phyloP scores from a whole-genome alignment of 2,797 vertebrate genomes.

The Poecilia wingei region DNA sequence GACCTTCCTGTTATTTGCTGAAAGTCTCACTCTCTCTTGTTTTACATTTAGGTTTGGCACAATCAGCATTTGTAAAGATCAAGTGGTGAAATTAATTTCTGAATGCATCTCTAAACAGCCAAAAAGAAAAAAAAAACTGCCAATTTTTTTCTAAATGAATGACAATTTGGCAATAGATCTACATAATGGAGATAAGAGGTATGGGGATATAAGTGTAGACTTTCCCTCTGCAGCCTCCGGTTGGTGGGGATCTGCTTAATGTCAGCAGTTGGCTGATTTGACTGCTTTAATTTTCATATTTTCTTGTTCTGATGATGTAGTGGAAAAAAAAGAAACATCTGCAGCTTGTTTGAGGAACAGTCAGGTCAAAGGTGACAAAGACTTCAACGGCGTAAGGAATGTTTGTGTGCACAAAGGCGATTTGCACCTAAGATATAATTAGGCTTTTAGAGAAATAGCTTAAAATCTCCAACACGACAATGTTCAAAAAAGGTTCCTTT shows the following conservation, averaged over 20 bases:
- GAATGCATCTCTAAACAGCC: not conserved
- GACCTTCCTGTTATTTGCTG: not conserved
- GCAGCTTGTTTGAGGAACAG: not conserved
- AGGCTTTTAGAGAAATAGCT: slow-evolving; percentile 1
- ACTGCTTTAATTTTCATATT: not conserved
- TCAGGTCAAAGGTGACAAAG: slow-evolving; percentile 9
- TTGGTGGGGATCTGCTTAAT: slow-evolving; percentile 15
- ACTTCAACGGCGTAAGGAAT: slow-evolving; percentile 15
- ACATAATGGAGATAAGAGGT: not conserved
- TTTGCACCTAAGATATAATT: not conserved
- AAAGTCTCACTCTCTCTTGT: not conserved
- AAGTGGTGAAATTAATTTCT: not conserved
- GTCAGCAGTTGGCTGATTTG: not conserved
- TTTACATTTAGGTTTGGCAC: not conserved
- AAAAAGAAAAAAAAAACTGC: not conserved
- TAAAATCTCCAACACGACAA: slow-evolving; percentile 32
- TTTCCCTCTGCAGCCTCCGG: slow-evolving; percentile 53
- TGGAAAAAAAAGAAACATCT: slow-evolving; percentile 2
- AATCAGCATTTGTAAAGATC: not conserved
- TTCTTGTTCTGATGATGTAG: slow-evolving; percentile 23
- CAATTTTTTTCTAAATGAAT: not conserved
- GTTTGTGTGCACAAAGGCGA: not conserved
- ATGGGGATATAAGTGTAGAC: slow-evolving; percentile 47
- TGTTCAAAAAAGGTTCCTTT: slow-evolving; percentile 29
- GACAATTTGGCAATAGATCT: not conserved